phyloP scores from a whole-genome alignment of 2,797 vertebrate genomes.

The Gymnopithys bicolor region DNA sequence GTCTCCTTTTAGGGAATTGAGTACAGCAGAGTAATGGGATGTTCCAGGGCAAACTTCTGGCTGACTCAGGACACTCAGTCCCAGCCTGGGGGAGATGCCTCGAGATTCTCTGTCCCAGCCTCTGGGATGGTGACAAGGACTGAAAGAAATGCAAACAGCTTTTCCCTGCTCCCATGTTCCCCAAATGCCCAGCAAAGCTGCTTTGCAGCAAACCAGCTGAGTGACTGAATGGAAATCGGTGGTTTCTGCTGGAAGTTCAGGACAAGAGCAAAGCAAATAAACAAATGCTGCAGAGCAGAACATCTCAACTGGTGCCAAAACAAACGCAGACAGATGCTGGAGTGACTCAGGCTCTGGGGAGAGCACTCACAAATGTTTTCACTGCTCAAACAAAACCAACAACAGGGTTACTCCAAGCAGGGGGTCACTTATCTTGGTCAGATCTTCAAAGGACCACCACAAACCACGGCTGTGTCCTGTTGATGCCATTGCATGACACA shows the following conservation, averaged over 20 bases:
- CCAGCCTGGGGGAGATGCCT: background rate
- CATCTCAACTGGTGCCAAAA: conserved; percentile 15
- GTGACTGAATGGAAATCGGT: conserved; percentile 15
- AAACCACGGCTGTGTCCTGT: background rate
- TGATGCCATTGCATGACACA: background rate
- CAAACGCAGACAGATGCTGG: conserved; percentile 2
- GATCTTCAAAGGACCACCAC: background rate
- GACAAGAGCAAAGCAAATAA: conserved; percentile 39
- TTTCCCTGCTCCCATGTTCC: background rate
- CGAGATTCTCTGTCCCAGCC: too few species aligned
- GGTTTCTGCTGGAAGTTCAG: conserved; percentile 3
- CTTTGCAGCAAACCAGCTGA: background rate
- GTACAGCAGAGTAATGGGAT: background rate
- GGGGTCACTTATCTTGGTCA: background rate
- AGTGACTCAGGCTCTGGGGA: background rate
- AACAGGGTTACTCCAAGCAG: background rate
- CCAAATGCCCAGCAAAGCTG: background rate
- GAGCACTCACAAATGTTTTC: background rate
- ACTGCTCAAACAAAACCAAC: background rate
- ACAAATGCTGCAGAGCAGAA: conserved; percentile 10
- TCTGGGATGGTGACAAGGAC: background rate
- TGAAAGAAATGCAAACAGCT: background rate
- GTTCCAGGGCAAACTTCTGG: background rate
- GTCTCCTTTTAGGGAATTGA: background rate
- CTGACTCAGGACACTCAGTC: background rate